Evolutionary conservation across 1,140 invertebrate genomes (phyloP).

Genomic region (Listronotus bonariensis): DNA sequence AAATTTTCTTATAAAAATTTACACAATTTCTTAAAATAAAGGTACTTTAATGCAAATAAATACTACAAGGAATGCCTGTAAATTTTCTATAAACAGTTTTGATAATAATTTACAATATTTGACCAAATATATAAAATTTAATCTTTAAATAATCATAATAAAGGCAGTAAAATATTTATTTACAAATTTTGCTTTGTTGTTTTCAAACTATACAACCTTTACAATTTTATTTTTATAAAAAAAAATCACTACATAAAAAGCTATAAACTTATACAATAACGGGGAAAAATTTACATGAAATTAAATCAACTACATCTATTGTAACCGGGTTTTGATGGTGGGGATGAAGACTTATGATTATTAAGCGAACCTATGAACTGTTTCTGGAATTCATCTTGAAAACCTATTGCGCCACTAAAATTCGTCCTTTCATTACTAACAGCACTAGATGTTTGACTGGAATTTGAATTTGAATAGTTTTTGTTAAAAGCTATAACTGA

Average conservation of each 20-base stretch:
- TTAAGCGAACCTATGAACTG: slow-evolving; percentile 48
- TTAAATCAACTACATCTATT: slow-evolving; percentile 49
- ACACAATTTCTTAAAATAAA: background rate
- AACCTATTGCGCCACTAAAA: slow-evolving; percentile 36
- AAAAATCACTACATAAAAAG: slow-evolving; percentile 16
- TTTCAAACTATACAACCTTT: slow-evolving; percentile 4
- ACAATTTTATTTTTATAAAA: slow-evolving; percentile 3
- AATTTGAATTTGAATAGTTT: slow-evolving; percentile 46
- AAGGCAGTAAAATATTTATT: slow-evolving; percentile 40
- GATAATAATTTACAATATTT: slow-evolving; percentile 31
- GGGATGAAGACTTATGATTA: slow-evolving; percentile 25
- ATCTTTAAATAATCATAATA: background rate
- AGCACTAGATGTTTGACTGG: slow-evolving; percentile 14
- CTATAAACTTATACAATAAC: slow-evolving; percentile 4
- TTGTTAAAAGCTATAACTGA: slow-evolving; percentile 54
- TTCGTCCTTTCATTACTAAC: slow-evolving; percentile 17
- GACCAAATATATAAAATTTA: slow-evolving; percentile 9
- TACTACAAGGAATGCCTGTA: slow-evolving; percentile 43
- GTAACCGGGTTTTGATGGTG: slow-evolving; percentile 5
- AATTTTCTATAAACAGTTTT: slow-evolving; percentile 37
- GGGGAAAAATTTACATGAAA: background rate
- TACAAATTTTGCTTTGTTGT: slow-evolving; percentile 15
- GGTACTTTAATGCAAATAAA: slow-evolving; percentile 41
- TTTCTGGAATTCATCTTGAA: slow-evolving; percentile 54
- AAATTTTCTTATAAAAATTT: slow-evolving; percentile 5